Evolutionary conservation across 2,888 invertebrate species (phyloP), one percentile per base, ranked within the genome.

Genomic region (Tenodera sinensis): DNA sequence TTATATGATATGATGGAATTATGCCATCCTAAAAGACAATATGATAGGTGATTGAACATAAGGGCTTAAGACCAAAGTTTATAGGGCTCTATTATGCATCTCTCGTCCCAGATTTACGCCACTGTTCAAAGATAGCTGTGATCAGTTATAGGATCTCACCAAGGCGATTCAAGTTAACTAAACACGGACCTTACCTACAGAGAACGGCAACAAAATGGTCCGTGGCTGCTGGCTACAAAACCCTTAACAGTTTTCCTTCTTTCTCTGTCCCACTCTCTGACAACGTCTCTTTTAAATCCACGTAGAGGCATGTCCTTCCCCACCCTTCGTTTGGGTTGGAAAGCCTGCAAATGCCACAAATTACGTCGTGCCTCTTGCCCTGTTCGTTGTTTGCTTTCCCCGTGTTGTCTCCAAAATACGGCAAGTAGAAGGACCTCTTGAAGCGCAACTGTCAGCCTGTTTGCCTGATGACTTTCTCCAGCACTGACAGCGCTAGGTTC

Each of bases 301-400:
- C 54, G 54, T 71, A 71, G 54, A 15, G 54, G 54, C 54, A 71
- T 71, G 54, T 71, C 54, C 54, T 71, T 71, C 20, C 54, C 85
- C 47, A 25, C 81, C 30, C 86, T 86, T 81, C 86, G 87, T 83
- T 83, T 87, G 87, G 87, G 81, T 87, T 71, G 54, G 54, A 71
- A 71, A 71, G 54, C 54, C 54, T 87, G 34, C 34, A 87, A 87
- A 87, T 87, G 87, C 87, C 87, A 87, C 87, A 87, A 87, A 87
- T 87, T 87, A 87, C 87, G 87, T n/a, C 87, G 87, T 87, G 87
- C 87, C 87, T 87, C 83, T 87, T 82, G 87, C 87, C 30, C 30
- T 86, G 83, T 83, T 87, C 87, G 82, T 87, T 87, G 87, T 87
- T 87, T 87, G 87, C 83, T 87, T 81, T 87, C 87, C 54, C 54